Conservation (phyloP, 2,113 vertebrate species). For the Toxostoma redivivum region DNA sequence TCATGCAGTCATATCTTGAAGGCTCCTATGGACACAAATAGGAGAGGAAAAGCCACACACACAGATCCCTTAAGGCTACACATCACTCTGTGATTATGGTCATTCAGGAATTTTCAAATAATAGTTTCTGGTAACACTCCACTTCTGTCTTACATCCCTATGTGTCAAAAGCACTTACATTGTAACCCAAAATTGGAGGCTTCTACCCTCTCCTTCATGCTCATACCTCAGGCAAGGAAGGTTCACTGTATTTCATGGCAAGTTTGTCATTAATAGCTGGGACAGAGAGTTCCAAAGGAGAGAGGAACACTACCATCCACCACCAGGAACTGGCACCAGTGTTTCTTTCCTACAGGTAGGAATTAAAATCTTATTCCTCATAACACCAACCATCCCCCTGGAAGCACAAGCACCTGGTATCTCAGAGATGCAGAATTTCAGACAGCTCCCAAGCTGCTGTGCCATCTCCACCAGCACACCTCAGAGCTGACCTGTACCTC, state of each 20-base stretch:
- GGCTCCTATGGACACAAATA: neutral
- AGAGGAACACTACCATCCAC: neutral
- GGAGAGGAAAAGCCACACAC: neutral
- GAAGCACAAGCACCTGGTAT: neutral
- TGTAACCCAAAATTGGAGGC: neutral
- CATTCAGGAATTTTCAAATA: neutral
- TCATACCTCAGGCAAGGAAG: neutral
- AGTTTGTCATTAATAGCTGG: neutral
- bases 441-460: accelerated
- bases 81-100: neutral
- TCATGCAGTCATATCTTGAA: neutral
- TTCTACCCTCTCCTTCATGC: neutral
- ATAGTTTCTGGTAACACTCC: neutral
- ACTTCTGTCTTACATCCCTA: neutral
- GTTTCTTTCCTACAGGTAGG: neutral
- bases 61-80: neutral
- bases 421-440: accelerated
- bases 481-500: neutral
- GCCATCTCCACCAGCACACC: neutral
- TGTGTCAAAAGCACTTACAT: neutral
- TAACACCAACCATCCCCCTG: accelerated
- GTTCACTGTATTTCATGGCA: neutral
- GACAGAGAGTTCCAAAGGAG: neutral
- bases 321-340: accelerated
- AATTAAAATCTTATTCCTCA: neutral